Evolutionary conservation across 2,888 invertebrate species (phyloP), one percentile per base, ranked within the genome.

Genomic region (Pammene fasciana): DNA sequence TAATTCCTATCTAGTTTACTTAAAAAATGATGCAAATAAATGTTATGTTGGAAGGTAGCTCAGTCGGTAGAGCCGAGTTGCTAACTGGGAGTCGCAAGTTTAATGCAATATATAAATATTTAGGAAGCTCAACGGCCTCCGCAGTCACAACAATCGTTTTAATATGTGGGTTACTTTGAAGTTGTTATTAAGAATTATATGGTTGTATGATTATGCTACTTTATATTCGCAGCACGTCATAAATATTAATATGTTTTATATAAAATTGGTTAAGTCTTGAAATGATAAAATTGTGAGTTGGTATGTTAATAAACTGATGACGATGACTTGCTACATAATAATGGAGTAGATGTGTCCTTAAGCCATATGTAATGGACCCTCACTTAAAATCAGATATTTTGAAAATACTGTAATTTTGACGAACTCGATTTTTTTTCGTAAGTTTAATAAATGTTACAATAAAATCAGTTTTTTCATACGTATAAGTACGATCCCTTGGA

Each of bases 221-320:
- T 66, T 43, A 41, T 52, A 66, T 66, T 52, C 66, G 48, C 5
- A 16, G 43, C 34, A 59, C 36, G 45, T 54, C 38, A 67, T 67
- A 67, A 54, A 67, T 60, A 67, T 67, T 60, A 60, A 54, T 60
- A 46, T 43, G 13, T 43, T 11, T 60, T 36, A 50, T 41, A 48
- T 57, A 48, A 50, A 48, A 36, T n/a, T 38, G 16, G 18, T 18
- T 16, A 26, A 43, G 34, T 52, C 36, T 41, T 18, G 36, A 60
- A 65, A 46, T 60, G 46, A 36, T 54, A 18, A 67, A 67, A 67
- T 54, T 60, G n/a, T 6, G 1, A 5, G 67, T 60, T 36, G 45
- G 66, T 67, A 67, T 67, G 59, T 13, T 67, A 67, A 67, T 67
- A 67, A 54, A 60, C 60, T 54, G 18, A 67, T 54, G 67, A 60